These are phyloP conservation scores for Plagodis dolabraria DNA, from an alignment of 2,888 invertebrate species.

Conservation along the genomic window DNA sequence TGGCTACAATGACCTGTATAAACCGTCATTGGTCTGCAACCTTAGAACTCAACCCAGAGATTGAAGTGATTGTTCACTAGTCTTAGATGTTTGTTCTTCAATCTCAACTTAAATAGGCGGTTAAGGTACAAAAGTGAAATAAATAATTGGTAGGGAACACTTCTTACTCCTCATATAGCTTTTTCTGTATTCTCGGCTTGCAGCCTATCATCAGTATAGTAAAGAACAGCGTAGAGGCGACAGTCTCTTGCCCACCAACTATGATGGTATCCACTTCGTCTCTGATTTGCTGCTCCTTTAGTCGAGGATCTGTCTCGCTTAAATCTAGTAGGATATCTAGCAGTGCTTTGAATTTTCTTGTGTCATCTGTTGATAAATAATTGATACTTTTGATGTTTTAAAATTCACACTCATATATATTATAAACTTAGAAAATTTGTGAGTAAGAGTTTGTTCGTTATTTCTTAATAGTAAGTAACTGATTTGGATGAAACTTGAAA, in stretches of 20 bases:
- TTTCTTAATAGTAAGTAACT: no score
- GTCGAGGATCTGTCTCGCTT: conserved; percentile 61
- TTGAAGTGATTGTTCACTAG: no score
- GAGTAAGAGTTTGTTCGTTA: no score
- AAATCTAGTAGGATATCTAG: conserved; percentile 81
- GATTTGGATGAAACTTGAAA: no score
- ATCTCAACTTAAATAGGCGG: not conserved
- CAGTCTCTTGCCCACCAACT: conserved; percentile 82
- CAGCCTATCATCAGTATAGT: conserved; percentile 67
- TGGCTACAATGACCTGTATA: no score
- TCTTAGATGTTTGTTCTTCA: no score
- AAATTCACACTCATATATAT: no score
- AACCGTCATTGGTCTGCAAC: no score
- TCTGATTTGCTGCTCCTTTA: conserved; percentile 78
- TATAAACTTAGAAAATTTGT: no score
- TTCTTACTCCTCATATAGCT: conserved; percentile 64
- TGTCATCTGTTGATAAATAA: conserved; percentile 31
- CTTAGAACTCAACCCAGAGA: no score
- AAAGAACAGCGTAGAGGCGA: conserved; percentile 66
- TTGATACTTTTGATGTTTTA: no score
- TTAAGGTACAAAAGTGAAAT: not conserved
- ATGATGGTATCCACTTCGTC: conserved; percentile 85
- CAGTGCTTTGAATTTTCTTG: conserved; percentile 69
- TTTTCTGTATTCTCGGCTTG: conserved; percentile 63
- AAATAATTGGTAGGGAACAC: not conserved